A percentile compares a stretch with the other conserved stretches of the same genome.
Evolutionary conservation across 2,113 vertebrate species (phyloP).

Genomic region (Labrus mixtus): DNA sequence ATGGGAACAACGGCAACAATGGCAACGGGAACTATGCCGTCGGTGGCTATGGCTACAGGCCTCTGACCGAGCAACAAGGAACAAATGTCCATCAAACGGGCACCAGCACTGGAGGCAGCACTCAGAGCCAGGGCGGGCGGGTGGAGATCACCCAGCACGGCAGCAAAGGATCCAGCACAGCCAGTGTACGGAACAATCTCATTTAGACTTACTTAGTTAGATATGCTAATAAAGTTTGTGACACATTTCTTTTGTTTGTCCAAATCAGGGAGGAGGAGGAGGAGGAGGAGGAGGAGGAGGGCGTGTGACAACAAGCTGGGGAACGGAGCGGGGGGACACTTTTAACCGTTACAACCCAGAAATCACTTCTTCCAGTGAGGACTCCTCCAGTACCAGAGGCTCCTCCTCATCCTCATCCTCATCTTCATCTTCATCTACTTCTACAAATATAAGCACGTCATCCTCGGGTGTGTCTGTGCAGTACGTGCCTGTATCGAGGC

Average conservation of each 20-base stretch:
- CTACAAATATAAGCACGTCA: slow-evolving; percentile 53
- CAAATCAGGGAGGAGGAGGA: slow-evolving; percentile 46
- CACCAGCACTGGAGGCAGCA: slow-evolving; percentile 19
- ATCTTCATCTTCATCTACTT: slow-evolving; percentile 54
- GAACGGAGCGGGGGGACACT: slow-evolving; percentile 71
- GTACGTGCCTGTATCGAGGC: slow-evolving; percentile 54
- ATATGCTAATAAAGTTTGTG: neutral
- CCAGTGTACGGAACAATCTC: slow-evolving; percentile 36
- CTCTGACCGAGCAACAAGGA: slow-evolving; percentile 73
- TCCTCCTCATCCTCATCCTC: slow-evolving; percentile 66
- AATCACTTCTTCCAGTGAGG: slow-evolving; percentile 43
- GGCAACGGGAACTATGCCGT: slow-evolving; percentile 60
- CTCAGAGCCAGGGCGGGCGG: slow-evolving; percentile 7
- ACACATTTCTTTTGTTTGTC: neutral
- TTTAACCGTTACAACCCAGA: slow-evolving; percentile 47
- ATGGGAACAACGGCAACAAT: slow-evolving; percentile 58
- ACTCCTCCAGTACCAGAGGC: slow-evolving; percentile 32
- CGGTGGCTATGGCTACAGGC: slow-evolving; percentile 57
- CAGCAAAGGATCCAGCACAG: slow-evolving; percentile 52
- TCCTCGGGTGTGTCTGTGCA: slow-evolving; percentile 57
- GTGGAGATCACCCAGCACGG: slow-evolving; percentile 15
- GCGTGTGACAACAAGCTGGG: slow-evolving; percentile 41
- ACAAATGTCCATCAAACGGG: slow-evolving; percentile 50
- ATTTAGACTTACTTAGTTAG: neutral
- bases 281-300: slow-evolving; percentile 45